These are phyloP conservation scores for Hoplodrina ambigua DNA, from an alignment of 2,888 invertebrate species.

Conservation along the genomic window DNA sequence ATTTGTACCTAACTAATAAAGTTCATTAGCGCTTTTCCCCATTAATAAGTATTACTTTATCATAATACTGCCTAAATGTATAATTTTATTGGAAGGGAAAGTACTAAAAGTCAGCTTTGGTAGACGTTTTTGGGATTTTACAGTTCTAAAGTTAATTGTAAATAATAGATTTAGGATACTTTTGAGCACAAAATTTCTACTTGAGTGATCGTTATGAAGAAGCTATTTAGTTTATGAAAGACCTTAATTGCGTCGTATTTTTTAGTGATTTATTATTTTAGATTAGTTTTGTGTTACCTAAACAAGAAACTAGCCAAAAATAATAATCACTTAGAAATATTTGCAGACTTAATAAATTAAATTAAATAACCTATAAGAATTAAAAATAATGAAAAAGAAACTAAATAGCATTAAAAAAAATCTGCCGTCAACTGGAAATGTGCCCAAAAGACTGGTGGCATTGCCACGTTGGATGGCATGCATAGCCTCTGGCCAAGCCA, in stretches of 20 bases:
- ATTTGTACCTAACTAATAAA: conserved; percentile 72
- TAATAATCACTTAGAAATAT: too few relatives aligned
- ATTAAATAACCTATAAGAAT: too few relatives aligned
- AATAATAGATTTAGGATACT: background rate
- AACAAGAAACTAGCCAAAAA: too few relatives aligned
- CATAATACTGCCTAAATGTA: conserved; percentile 58
- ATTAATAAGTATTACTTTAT: conserved; percentile 70
- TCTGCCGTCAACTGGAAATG: too few relatives aligned
- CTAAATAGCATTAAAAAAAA: too few relatives aligned
- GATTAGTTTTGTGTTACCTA: too few relatives aligned
- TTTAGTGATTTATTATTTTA: too few relatives aligned
- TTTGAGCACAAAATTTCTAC: conserved; percentile 12
- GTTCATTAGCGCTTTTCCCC: conserved; percentile 90
- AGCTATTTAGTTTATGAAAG: conserved; percentile 10
- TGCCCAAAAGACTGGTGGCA: too few relatives aligned
- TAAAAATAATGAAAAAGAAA: too few relatives aligned
- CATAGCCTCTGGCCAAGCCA: too few relatives aligned
- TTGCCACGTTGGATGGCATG: too few relatives aligned
- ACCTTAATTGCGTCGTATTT: background rate
- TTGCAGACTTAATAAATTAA: too few relatives aligned
- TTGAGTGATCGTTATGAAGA: background rate
- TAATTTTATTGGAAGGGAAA: conserved; percentile 54
- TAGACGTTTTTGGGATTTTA: conserved; percentile 22
- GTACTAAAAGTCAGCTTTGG: conserved; percentile 37
- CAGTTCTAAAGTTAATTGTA: background rate